These are phyloP conservation scores for Caenorhabditis doughertyi DNA, from an alignment of 2,888 invertebrate species.

Conservation along the genomic window DNA sequence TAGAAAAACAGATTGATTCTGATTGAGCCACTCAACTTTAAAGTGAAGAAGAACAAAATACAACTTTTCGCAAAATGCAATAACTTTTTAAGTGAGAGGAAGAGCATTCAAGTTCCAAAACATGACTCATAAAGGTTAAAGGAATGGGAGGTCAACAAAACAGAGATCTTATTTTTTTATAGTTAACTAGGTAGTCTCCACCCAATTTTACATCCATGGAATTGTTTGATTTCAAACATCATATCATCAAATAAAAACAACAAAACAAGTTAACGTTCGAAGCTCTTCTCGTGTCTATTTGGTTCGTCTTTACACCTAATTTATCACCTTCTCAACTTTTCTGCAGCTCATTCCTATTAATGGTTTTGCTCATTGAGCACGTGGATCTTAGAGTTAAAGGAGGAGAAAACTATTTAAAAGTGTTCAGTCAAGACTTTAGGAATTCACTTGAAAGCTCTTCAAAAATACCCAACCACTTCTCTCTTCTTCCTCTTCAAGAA, in stretches of 20 bases:
- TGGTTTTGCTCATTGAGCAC: constrained; percentile 15
- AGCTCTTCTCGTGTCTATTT: constrained; percentile 27
- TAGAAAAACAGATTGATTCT: constrained; percentile 16
- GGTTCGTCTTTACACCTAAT: constrained; percentile 3
- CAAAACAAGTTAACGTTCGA: constrained; percentile 32
- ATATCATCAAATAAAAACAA: constrained; percentile 28
- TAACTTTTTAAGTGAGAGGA: not conserved
- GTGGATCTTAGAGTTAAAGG: not conserved
- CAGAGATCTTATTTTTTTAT: constrained; percentile 18
- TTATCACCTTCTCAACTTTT: constrained; percentile 15
- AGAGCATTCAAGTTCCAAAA: constrained; percentile 22
- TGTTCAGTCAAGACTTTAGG: not conserved
- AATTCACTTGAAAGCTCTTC: constrained; percentile 20
- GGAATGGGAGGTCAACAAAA: constrained; percentile 25
- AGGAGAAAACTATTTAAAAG: not conserved
- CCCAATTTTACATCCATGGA: constrained; percentile 4
- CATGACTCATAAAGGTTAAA: constrained; percentile 11
- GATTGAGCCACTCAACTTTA: constrained; percentile 22
- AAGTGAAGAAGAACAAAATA: constrained; percentile 13
- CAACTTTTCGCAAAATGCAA: constrained; percentile 25
- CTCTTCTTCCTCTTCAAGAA: constrained; percentile 1
- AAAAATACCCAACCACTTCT: constrained; percentile 36
- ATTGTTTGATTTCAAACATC: constrained; percentile 24
- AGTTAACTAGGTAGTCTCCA: constrained; percentile 1
- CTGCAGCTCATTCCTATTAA: constrained; percentile 12